Conservation (phyloP, 2,888 invertebrate species). For the Amaurobius ferox region DNA sequence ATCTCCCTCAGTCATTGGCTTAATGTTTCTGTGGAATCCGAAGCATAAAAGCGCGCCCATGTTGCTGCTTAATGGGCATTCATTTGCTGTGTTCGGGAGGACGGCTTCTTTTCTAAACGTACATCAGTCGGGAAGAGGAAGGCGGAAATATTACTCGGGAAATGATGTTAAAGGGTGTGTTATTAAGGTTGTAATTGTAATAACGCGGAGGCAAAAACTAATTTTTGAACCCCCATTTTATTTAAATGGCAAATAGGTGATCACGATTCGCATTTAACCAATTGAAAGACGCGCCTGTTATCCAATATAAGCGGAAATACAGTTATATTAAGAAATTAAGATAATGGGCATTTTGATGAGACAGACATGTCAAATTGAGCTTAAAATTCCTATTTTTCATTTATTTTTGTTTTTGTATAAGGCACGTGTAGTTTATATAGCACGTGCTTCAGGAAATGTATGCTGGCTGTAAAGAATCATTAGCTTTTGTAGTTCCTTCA, state of each 20-base stretch:
- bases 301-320: too few species aligned
- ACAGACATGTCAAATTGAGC: too few species aligned
- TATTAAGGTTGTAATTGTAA: slow-evolving; percentile 18
- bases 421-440: too few species aligned
- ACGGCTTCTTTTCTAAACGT: slow-evolving; percentile 19
- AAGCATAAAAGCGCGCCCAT: slow-evolving; percentile 46
- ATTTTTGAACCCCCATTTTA: not conserved
- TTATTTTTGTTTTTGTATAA: too few species aligned
- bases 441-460: too few species aligned
- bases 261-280: not conserved
- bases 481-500: too few species aligned
- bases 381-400: too few species aligned
- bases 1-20: slow-evolving; percentile 71
- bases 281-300: not conserved
- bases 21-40: slow-evolving; percentile 69
- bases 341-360: too few species aligned
- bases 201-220: not conserved
- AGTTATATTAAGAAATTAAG: too few species aligned
- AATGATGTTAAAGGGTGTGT: slow-evolving; percentile 16
- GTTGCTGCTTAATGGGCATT: slow-evolving; percentile 63
- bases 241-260: not conserved
- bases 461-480: too few species aligned
- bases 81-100: slow-evolving; percentile 24
- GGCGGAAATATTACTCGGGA: slow-evolving; percentile 6
- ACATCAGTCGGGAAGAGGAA: not conserved